Evolutionary conservation across 2,888 invertebrate genomes (phyloP).

Genomic region (Stenolophus ochropezus): DNA sequence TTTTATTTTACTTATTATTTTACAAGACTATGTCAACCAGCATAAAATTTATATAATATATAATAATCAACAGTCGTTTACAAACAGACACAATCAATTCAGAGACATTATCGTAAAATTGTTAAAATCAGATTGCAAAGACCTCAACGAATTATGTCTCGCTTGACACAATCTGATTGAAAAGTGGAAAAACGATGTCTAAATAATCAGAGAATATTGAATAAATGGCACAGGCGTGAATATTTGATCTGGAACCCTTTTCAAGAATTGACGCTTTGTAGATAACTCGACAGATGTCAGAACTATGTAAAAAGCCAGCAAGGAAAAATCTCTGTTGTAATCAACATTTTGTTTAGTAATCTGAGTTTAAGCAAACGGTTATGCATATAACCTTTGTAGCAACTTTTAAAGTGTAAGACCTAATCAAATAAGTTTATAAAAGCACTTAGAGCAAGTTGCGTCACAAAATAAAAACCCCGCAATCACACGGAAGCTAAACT

Average conservation of each 20-base stretch:
- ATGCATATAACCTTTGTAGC: neutral
- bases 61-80: too few species aligned
- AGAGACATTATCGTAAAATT: too few species aligned
- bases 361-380: neutral
- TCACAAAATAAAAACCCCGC: conserved; percentile 27
- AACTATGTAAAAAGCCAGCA: conserved; percentile 19
- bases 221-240: conserved; percentile 2
- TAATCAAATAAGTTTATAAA: conserved; percentile 40
- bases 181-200: conserved; percentile 2
- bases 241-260: conserved; percentile 30
- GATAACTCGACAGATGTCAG: neutral
- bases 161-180: neutral
- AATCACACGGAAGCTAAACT: conserved; percentile 10
- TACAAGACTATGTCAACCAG: too few species aligned
- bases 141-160: neutral
- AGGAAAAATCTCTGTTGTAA: too few species aligned
- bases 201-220: conserved; percentile 37
- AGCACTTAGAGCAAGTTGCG: conserved; percentile 26
- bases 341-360: neutral
- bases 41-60: too few species aligned
- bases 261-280: neutral
- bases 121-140: too few species aligned
- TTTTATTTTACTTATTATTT: too few species aligned
- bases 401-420: neutral
- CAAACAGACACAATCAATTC: too few species aligned